A percentile compares a stretch with the other conserved stretches of the same genome.
Conservation (phyloP, 2,797 vertebrate genomes). For the Natrix natrix region DNA sequence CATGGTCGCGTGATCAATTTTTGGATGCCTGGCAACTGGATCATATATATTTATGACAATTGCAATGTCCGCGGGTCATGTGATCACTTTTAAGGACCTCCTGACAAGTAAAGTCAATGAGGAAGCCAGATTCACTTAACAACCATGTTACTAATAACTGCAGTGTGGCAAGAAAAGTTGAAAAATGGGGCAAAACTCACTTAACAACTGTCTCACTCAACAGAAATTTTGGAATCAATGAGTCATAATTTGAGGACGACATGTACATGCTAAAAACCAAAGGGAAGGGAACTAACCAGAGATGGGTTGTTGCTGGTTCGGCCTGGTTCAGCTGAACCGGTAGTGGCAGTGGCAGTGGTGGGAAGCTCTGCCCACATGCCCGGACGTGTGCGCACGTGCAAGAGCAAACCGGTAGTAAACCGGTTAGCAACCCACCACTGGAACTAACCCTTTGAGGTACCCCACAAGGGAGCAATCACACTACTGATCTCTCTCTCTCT, state of each 20-base stretch:
- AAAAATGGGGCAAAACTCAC: neutral
- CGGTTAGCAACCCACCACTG: too few relatives aligned
- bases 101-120: neutral
- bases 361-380: too few relatives aligned
- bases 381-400: too few relatives aligned
- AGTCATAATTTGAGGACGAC: neutral
- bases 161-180: neutral
- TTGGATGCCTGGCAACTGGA: neutral
- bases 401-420: too few relatives aligned
- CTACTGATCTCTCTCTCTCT: neutral
- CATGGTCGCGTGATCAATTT: neutral
- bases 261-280: neutral
- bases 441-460: neutral
- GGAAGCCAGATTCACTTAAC: neutral
- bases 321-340: too few relatives aligned
- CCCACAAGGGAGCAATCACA: neutral
- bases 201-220: neutral
- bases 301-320: too few relatives aligned
- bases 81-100: neutral
- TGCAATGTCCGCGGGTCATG: neutral
- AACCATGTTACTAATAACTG: neutral
- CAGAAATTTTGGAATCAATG: neutral
- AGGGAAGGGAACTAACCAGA: neutral
- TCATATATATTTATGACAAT: neutral
- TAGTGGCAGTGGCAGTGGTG: too few relatives aligned